Evolutionary conservation across 2,113 vertebrate genomes (phyloP).

Genomic region (Agelaius tricolor): DNA sequence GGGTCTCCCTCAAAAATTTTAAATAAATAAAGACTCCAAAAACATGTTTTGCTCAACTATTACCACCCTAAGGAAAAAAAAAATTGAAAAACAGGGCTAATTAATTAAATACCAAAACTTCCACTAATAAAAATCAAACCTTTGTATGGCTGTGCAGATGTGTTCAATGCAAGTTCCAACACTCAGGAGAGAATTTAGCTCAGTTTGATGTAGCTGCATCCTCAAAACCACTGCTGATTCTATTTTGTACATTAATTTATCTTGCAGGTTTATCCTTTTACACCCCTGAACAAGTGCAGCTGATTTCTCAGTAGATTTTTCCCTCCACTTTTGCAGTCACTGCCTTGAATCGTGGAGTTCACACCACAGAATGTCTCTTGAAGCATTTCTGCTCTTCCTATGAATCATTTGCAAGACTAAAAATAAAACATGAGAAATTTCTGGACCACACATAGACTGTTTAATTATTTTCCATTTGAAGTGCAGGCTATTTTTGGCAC

Average conservation of each 20-base stretch:
- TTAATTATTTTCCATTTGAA: slow-evolving; percentile 25
- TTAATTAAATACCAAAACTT: neutral
- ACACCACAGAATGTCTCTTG: neutral
- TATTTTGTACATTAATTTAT: neutral
- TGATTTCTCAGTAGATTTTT: neutral
- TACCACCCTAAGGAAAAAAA: neutral
- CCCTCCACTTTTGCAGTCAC: neutral
- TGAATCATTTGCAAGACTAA: neutral
- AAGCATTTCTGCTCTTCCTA: neutral
- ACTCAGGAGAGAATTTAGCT: neutral
- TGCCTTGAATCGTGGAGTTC: neutral
- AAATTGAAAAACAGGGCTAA: neutral
- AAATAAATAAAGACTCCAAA: neutral
- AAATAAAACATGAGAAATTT: neutral
- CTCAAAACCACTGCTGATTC: neutral
- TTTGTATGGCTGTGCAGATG: neutral
- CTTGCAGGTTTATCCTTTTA: neutral
- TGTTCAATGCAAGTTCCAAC: neutral
- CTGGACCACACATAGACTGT: neutral
- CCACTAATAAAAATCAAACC: neutral
- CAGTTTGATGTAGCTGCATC: neutral
- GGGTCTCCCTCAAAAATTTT: neutral
- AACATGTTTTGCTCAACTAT: neutral
- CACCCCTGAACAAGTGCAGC: neutral
- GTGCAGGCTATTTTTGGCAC: neutral